Conservation (phyloP, 2,888 invertebrate genomes). For the Axea sp. region DNA sequence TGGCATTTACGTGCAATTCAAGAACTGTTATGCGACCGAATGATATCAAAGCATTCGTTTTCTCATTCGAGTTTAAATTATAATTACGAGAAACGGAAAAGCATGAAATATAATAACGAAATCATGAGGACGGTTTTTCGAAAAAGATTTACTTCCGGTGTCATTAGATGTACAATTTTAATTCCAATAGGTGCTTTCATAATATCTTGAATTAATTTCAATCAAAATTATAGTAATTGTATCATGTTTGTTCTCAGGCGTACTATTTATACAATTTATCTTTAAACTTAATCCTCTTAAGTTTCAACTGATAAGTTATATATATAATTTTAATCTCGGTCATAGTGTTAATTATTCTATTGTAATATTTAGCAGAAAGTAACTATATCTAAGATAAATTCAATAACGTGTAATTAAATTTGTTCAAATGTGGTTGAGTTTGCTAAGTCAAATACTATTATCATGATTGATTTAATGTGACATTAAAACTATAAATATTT, state of each 20-base stretch:
- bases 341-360: slow-evolving; percentile 22
- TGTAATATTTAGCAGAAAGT: slow-evolving; percentile 9
- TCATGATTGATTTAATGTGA: slow-evolving; percentile 11
- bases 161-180: background rate
- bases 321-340: slow-evolving; percentile 18
- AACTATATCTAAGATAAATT: slow-evolving; percentile 14
- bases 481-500: too few species aligned
- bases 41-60: slow-evolving; percentile 34
- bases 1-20: slow-evolving; percentile 43
- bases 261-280: slow-evolving; percentile 6
- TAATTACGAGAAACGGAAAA: slow-evolving; percentile 27
- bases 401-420: slow-evolving; percentile 22
- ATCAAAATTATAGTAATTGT: slow-evolving; percentile 9
- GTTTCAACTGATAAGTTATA: slow-evolving; percentile 13
- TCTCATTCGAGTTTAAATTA: slow-evolving; percentile 22
- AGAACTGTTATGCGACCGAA: slow-evolving; percentile 27
- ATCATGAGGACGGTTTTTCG: background rate
- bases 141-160: slow-evolving; percentile 5
- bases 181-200: background rate
- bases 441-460: slow-evolving; percentile 11
- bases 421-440: slow-evolving; percentile 11
- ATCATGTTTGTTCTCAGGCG: background rate
- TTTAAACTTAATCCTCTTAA: slow-evolving; percentile 13
- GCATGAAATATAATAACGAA: slow-evolving; percentile 15
- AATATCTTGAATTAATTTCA: background rate